phyloP scores from a whole-genome alignment of 2,888 invertebrate genomes.

The Leucozona laternaria region DNA sequence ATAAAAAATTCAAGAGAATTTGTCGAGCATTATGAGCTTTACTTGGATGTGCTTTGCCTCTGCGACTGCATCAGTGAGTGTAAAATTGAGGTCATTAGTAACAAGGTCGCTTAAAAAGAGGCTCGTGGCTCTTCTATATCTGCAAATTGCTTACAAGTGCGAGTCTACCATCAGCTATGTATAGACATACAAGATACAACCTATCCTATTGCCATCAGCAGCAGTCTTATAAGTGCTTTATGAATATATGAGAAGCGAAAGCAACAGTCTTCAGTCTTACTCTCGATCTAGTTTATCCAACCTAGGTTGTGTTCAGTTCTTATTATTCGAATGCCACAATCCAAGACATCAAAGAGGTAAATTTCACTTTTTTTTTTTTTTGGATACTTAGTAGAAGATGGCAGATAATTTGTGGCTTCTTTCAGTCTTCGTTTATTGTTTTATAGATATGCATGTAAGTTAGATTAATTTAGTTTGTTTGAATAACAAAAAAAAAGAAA shows the following conservation, averaged over 20 bases:
- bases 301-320: constrained; percentile 37
- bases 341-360: constrained; percentile 8
- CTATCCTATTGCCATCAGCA: neutral
- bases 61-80: constrained; percentile 72
- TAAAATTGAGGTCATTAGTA: constrained; percentile 78
- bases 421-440: neutral
- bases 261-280: constrained; percentile 40
- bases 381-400: constrained; percentile 20
- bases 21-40: constrained; percentile 47
- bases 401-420: constrained; percentile 60
- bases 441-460: constrained; percentile 28
- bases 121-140: constrained; percentile 7
- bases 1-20: constrained; percentile 44
- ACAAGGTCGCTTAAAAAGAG: constrained; percentile 77
- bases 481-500: constrained; percentile 19
- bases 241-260: constrained; percentile 61
- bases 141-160: constrained; percentile 22
- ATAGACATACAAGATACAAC: neutral
- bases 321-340: constrained; percentile 4
- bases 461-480: constrained; percentile 41
- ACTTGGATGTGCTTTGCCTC: constrained; percentile 7
- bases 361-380: constrained; percentile 73
- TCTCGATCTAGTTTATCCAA: constrained; percentile 57
- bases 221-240: constrained; percentile 49
- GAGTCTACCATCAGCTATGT: neutral